These are phyloP conservation scores for Bombus waltoni DNA, from an alignment of 1,140 invertebrate genomes.

Conservation along the genomic window DNA sequence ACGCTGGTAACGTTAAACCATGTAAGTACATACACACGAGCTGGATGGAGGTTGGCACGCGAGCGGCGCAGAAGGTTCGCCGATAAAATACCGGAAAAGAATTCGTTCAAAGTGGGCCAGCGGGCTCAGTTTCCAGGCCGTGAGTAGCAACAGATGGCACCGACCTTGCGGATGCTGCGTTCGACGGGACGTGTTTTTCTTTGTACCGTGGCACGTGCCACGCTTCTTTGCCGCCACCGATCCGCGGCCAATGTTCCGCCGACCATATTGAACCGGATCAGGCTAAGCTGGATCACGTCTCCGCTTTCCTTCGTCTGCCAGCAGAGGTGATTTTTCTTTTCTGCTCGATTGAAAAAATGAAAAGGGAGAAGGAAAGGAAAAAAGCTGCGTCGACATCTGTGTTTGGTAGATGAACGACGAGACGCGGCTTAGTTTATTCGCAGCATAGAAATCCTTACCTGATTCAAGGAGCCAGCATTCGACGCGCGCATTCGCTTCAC, in stretches of 20 bases:
- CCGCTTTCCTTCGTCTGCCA: background rate
- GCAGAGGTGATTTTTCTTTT: background rate
- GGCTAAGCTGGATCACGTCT: conserved; percentile 3
- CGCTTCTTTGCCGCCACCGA: background rate
- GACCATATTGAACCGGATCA: background rate
- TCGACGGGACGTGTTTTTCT: background rate
- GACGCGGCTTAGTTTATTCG: background rate
- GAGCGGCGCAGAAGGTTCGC: background rate
- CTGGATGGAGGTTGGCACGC: conserved; percentile 7
- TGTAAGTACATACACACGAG: background rate
- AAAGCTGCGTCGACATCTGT: background rate
- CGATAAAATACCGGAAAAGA: background rate
- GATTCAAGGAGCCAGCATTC: background rate
- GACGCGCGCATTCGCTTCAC: background rate
- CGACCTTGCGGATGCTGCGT: conserved; percentile 23
- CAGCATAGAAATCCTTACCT: conserved; percentile 6
- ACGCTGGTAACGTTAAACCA: background rate
- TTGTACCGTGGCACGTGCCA: conserved; percentile 15
- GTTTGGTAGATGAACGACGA: background rate
- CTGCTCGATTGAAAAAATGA: background rate
- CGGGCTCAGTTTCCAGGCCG: conserved; percentile 18
- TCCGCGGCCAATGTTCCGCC: background rate
- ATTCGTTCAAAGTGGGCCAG: conserved; percentile 18
- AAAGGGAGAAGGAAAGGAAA: too few species aligned
- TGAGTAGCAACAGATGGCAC: conserved; percentile 19